Evolutionary conservation across 2,888 invertebrate species (phyloP), one percentile per base, ranked within the genome.

Genomic region (Megaustenia siamemsis): DNA sequence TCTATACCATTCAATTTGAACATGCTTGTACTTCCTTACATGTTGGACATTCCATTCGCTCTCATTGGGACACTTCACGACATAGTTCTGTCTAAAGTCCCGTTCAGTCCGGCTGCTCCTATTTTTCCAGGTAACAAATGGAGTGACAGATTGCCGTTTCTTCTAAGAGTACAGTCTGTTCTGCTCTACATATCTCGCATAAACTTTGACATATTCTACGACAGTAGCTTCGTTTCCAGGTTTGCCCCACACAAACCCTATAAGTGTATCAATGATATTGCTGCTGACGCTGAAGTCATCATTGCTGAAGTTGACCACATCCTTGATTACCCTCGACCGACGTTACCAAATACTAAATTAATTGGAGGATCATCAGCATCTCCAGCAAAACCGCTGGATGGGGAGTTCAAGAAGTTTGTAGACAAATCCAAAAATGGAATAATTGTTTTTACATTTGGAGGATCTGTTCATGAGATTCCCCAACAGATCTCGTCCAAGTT

Each of bases 361-460:
- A 86, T 87, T 28, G 88, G 89, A 5, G 90, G 89, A 6, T 71
- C 90, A 6, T 89, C 88, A 35, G 86, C 88, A 21, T 66, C 73
- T 15, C 86, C 88, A 1, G 84, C 88, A 10, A 87, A 85, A 21
- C 83, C 86, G 4, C 86, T 90, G 32, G 86, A 81, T 28, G 73
- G 38, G 21, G 60, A 82, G n/a, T 86, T 89, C 28, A 83, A 88
- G 76, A 81, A 87, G 35, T 84, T 82, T n/a, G 87, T 86, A 1
- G 82, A 69, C 35, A 32, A 87, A 5, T 69, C 81, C 4, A 35
- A 45, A 28, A 53, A 69, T 35, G 90, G 89, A 4, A 87, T 89
- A 0, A 86, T 89, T 35, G 68, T 90, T 15, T 85, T 90, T 71
- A 86, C 89, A 15, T 89, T 90, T 79, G 90, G 90, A 40, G 87